Conservation (phyloP, 35 echinoderm and acorn worm species). For the Nesometra sesokonis region DNA sequence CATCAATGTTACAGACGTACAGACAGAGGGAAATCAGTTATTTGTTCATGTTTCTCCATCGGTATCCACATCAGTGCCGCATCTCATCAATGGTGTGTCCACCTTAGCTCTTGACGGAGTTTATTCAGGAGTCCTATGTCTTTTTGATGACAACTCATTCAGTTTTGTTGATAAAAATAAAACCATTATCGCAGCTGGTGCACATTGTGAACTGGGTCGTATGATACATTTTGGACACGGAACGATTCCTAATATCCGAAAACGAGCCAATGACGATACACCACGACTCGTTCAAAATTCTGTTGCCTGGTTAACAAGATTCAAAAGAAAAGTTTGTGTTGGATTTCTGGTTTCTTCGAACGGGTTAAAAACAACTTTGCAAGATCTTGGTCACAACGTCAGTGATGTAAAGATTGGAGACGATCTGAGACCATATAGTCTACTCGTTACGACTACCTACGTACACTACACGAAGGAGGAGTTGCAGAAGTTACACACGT, state of each 20-base stretch:
- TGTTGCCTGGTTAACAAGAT: neutral
- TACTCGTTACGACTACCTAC: neutral
- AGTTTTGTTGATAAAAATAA: neutral
- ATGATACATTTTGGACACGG: neutral
- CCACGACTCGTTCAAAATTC: neutral
- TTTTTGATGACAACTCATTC: neutral
- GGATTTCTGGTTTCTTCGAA: neutral
- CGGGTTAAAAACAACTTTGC: neutral
- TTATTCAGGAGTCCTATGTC: neutral
- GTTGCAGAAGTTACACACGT: neutral
- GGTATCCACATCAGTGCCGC: neutral
- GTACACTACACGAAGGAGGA: neutral
- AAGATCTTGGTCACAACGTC: neutral
- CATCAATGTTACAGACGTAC: neutral
- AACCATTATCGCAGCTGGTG: neutral
- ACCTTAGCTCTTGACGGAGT: neutral
- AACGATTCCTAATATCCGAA: neutral
- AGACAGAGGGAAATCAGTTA: neutral
- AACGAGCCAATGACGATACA: neutral
- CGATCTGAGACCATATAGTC: neutral
- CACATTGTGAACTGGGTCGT: neutral
- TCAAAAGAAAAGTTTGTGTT: neutral
- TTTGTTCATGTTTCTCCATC: neutral
- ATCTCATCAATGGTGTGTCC: neutral
- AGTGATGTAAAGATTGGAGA: neutral